Base-by-base conservation (phyloP, 2,797 vertebrate genomes). In the Odontamblyopus rebecca region DNA sequence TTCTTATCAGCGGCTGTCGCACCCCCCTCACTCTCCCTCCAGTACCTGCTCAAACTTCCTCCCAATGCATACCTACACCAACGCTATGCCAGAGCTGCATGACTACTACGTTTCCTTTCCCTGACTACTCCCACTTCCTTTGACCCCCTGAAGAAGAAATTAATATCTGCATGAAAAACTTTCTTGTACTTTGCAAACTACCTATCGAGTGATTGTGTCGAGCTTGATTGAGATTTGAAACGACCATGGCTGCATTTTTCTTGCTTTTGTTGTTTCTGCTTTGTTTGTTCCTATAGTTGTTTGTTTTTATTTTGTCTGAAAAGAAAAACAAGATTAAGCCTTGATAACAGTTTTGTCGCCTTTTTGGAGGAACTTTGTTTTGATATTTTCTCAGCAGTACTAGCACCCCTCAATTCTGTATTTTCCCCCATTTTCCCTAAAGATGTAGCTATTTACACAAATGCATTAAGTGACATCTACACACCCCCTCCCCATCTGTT, bases 171-270 rank as follows among this genome's bases (percentile, higher is more conserved):
- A 98, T 98, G 97, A 94, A 85, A 95, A 94, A 96, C 93, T 95
- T 63, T 95, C 93, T 95, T 96, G 93, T 94, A 95, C 94, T 95
- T 93, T 96, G 94, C 94, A 96, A 97, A 96, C 96, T 97, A 96
- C 96, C 95, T 97, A 96, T 95, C 95, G 94, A 96, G 94, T 96
- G 93, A 96, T 94, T 94, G 94, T 96, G 95, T 96, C 93, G 93
- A 96, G 95, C 96, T 96, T 97, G 95, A 94, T 94, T 96, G 95
- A 96, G 96, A 95, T 96, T 96, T 95, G 93, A 94, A 94, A 95
- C 88, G 94, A 96, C 96, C 95, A 96, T 95, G 94, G 95, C 94
- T 96, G 94, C 95, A 95, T 95, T 95, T 96, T 95, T 94, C 91
- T 93, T 97, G 96, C 95, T 97, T 93, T 96, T 93, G 93, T 94